Evolutionary conservation across 1,140 invertebrate genomes (phyloP).

Genomic region (Drosophila trapezifrons): DNA sequence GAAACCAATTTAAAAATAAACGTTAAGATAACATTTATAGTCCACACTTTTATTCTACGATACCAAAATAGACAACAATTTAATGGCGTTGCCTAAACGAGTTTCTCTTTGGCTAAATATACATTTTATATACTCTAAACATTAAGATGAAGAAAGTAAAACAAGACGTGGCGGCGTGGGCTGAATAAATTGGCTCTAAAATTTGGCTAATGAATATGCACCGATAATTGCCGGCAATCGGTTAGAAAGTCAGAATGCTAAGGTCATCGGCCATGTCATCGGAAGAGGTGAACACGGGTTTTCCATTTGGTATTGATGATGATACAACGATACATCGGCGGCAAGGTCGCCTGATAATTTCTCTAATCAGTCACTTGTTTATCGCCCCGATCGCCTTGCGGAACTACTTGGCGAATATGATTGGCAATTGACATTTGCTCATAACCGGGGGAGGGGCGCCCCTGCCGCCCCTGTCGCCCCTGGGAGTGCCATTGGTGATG

Average conservation of each 20-base stretch:
- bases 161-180: slow-evolving; percentile 19
- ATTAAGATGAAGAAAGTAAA: slow-evolving; percentile 41
- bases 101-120: slow-evolving; percentile 31
- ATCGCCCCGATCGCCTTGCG: slow-evolving; percentile 61
- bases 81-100: slow-evolving; percentile 30
- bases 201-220: slow-evolving; percentile 35
- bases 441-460: slow-evolving; percentile 41
- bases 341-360: slow-evolving; percentile 69
- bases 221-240: slow-evolving; percentile 14
- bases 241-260: slow-evolving; percentile 42
- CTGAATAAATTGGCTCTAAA: slow-evolving; percentile 28
- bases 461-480: slow-evolving; percentile 23
- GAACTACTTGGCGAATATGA: slow-evolving; percentile 56
- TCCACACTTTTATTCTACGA: slow-evolving; percentile 26
- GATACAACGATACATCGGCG: slow-evolving; percentile 37
- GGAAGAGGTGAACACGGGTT: slow-evolving; percentile 44
- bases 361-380: slow-evolving; percentile 72
- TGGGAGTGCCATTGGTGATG: slow-evolving; percentile 49
- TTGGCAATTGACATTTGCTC: slow-evolving; percentile 62
- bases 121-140: slow-evolving; percentile 17
- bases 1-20: slow-evolving; percentile 35
- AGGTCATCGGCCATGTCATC: slow-evolving; percentile 42
- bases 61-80: slow-evolving; percentile 33
- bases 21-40: slow-evolving; percentile 34
- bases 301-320: slow-evolving; percentile 62